A percentile compares a stretch with the other conserved stretches of the same genome.
Evolutionary conservation across 2,797 vertebrate genomes (phyloP).

Genomic region (Rhabdophis nuchalis): DNA sequence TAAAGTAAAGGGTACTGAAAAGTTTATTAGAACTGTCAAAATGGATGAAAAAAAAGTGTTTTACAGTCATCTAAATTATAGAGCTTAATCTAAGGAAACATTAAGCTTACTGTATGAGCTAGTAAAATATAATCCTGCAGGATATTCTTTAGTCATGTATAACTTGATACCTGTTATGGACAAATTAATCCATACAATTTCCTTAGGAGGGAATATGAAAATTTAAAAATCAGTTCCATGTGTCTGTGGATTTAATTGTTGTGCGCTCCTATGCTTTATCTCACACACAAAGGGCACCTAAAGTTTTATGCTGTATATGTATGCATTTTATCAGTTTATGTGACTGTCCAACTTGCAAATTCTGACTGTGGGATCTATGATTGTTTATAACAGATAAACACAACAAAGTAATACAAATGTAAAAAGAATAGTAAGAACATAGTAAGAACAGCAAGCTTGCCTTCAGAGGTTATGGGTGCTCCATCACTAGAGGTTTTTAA

Average conservation of each 20-base stretch:
- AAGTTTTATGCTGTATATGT: not conserved
- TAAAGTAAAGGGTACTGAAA: not conserved
- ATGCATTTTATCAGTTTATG: not conserved
- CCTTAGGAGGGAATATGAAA: not conserved
- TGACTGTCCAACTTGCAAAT: not conserved
- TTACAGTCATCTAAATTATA: not conserved
- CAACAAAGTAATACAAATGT: not conserved
- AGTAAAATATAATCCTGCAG: not conserved
- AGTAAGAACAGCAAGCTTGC: not conserved
- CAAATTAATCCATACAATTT: not conserved
- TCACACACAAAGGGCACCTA: too few species aligned
- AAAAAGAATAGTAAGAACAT: not conserved
- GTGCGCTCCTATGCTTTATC: not conserved
- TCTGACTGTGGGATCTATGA: not conserved
- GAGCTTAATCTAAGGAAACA: not conserved
- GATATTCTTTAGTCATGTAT: not conserved
- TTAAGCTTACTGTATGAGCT: not conserved
- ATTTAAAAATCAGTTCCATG: not conserved
- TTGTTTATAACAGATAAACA: not conserved
- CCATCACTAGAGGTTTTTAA: too few species aligned
- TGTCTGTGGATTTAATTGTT: not conserved
- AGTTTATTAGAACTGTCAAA: not conserved
- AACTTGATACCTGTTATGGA: not conserved
- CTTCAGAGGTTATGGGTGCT: too few species aligned
- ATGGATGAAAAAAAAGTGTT: not conserved